Base-by-base conservation (phyloP, 2,113 vertebrate species). In the Gobiocypris rarus region DNA sequence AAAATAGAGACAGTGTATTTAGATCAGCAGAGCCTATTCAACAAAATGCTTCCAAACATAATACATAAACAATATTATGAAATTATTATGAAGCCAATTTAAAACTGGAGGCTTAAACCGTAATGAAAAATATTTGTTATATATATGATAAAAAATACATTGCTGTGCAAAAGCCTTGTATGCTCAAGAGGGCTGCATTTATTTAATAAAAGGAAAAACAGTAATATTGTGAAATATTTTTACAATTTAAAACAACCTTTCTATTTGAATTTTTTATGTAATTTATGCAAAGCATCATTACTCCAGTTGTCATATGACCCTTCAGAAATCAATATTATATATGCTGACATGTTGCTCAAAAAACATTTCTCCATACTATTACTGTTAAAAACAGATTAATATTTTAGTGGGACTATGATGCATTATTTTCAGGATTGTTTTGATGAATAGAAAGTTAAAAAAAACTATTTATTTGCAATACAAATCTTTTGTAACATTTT, bases 1-100 rank as follows among this genome's bases (percentile, higher is more conserved):
- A 84, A 85, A 89, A 61, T 58, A 89, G 50, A 88, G 45, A 81
- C 48, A 50, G 50, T 13, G 9, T 4, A 71, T 6, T 45, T 14
- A 11, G 28, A 17, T 76, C 1, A 58, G 50, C 58, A 14, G 9
- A 76, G 56, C 19, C 41, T 70, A 17, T 70, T 70, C 10, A 70
- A 71, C 52, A 76, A 76, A 14, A 54, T n/a, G 5, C 11, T 15
- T 54, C 0, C 3, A 54, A 56, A 56, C 2, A 22, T 54, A 5
- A 31, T 17, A 75, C 48, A 71, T 24, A 38, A 41, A 41, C 17
- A 41, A 9, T 67, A 15, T 28, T 15, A 50, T 50, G n/a, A 48
- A 28, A 26, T 26, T 73, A 48, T 31, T 34, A 34, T 65, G 31
- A 19, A 67, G 15, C 31, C n/a, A n/a, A n/a, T n/a, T n/a, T n/a